phyloP scores from a whole-genome alignment of 1,140 invertebrate species.

The Drosophila pruinosa region DNA sequence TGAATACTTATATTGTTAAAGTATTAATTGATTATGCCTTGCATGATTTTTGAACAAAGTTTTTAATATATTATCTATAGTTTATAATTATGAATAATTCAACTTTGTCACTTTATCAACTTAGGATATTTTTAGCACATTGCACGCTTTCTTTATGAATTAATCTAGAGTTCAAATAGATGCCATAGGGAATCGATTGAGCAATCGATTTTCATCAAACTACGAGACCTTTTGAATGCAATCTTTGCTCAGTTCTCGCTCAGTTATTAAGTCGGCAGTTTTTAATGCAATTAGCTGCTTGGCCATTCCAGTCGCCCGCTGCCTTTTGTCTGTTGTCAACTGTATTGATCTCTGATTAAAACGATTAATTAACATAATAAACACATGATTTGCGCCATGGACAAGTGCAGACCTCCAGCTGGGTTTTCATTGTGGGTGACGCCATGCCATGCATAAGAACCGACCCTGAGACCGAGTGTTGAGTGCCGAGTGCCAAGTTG shows the following conservation, averaged over 20 bases:
- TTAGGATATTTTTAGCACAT: too few species aligned
- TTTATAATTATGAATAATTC: too few species aligned
- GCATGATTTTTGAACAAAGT: too few species aligned
- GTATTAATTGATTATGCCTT: too few species aligned
- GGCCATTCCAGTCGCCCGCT: background rate
- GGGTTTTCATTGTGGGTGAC: conserved; percentile 33
- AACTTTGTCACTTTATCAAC: too few species aligned
- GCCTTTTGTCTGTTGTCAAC: conserved; percentile 25
- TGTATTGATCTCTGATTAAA: conserved; percentile 65
- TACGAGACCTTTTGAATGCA: background rate
- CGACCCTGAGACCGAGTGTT: conserved; percentile 29
- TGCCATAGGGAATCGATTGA: too few species aligned
- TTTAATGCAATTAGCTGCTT: conserved; percentile 41
- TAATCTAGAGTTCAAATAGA: background rate
- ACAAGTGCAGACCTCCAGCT: conserved; percentile 44
- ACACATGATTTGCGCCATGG: conserved; percentile 48
- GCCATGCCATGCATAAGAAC: conserved; percentile 49
- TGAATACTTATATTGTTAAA: too few species aligned
- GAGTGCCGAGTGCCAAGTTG: conserved; percentile 10
- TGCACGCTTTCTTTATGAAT: too few species aligned
- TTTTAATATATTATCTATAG: too few species aligned
- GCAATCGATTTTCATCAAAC: background rate
- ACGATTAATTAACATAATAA: conserved; percentile 64
- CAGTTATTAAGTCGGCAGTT: conserved; percentile 9
- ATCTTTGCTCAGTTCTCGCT: background rate